These are phyloP conservation scores for Phycodurus eques DNA, from an alignment of 2,113 vertebrate species.

Conservation along the genomic window DNA sequence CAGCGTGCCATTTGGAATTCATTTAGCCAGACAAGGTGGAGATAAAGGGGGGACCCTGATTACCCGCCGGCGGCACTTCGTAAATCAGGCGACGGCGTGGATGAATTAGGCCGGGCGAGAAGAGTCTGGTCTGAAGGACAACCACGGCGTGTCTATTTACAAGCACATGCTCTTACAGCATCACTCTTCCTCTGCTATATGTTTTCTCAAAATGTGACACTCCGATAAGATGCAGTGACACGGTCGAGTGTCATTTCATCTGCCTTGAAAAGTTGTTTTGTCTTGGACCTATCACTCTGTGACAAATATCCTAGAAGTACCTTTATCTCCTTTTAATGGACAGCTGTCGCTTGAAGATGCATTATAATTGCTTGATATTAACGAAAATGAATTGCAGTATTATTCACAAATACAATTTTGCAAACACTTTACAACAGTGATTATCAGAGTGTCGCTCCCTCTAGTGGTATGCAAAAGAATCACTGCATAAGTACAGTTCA, in stretches of 20 bases:
- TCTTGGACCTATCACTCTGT: conserved; percentile 3
- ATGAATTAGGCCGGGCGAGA: conserved; percentile 55
- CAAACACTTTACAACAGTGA: background rate
- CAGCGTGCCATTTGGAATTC: conserved; percentile 73
- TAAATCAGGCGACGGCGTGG: conserved; percentile 57
- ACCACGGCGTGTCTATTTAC: conserved; percentile 58
- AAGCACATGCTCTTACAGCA: conserved; percentile 44
- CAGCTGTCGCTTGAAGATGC: conserved; percentile 20
- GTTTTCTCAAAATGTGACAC: conserved; percentile 49
- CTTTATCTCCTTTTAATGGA: conserved; percentile 11
- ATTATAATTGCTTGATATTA: background rate
- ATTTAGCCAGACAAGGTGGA: conserved; percentile 61
- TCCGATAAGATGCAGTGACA: conserved; percentile 16
- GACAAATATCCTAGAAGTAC: background rate
- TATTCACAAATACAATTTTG: background rate
- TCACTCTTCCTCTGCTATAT: conserved; percentile 36
- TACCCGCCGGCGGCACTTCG: conserved; percentile 48
- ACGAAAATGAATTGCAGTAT: conserved; percentile 9
- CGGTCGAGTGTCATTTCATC: conserved; percentile 16
- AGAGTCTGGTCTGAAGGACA: conserved; percentile 64
- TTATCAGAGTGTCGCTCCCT: background rate
- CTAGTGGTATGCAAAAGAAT: too few relatives aligned
- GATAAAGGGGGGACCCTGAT: conserved; percentile 63
- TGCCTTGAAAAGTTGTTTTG: conserved; percentile 12
- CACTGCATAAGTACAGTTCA: too few relatives aligned